Base-by-base conservation (phyloP, 2,797 vertebrate genomes). In the Masticophis lateralis region DNA sequence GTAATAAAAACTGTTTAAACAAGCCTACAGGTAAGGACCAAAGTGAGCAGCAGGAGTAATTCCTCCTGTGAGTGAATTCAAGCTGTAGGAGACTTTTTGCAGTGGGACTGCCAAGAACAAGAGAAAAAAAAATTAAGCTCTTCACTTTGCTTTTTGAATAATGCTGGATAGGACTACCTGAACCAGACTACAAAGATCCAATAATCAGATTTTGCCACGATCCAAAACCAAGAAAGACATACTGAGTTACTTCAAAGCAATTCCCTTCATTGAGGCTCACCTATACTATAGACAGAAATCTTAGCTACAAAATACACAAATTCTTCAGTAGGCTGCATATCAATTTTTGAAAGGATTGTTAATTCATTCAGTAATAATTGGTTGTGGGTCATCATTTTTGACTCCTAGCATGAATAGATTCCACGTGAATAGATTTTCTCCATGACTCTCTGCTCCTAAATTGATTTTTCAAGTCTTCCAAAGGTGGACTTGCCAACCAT, bases 1-100 rank as follows among this genome's bases (percentile, higher is more conserved):
- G 89, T 96, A 96, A 92, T 95, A 86, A 96, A 96, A 96, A 96
- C 93, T 95, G 95, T 93, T 95, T 92, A 95, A 96, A 96, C 95
- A 95, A 90, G 95, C 94, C 96, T 93, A 95, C 37, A 94, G 96
- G 95, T 95, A 95, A 96, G 88, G 95, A 91, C 88, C 93, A 90
- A 95, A 96, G 90, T 51, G 90, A 97, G 93, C 94, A 96, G 95
- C 91, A 95, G 91, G 92, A 95, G 83, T 94, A 92, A 94, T 88
- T 95, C 90, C 92, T 94, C 37, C 88, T 95, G 79, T 79, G 60
- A 94, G 86, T 91, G 61, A 92, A 66, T 93, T 37, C 25, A 69
- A 56, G 55, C 14, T 95, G 91, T 79, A 94, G 94, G 83, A 93
- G 86, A 92, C 86, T 90, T 28, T 22, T 53, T 92, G 28, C n/a